These are phyloP conservation scores for Nothobranchius furzeri DNA, from an alignment of 2,113 vertebrate species.

Conservation along the genomic window DNA sequence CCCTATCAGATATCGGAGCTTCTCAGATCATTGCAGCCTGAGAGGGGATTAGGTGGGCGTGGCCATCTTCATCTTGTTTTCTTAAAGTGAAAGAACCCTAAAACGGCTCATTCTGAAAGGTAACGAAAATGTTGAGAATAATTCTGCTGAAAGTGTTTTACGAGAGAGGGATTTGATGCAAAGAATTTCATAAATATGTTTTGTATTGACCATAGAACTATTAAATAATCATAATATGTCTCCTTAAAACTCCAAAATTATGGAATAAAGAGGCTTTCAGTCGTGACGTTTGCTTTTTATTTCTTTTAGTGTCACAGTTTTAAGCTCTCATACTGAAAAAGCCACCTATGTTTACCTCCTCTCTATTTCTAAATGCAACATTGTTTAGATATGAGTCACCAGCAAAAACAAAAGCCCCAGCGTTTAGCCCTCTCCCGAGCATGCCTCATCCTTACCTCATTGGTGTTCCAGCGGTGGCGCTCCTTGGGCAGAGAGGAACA, in stretches of 20 bases:
- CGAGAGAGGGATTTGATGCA: too few relatives aligned
- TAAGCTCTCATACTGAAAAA: constrained; percentile 56
- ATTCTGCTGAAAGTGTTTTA: too few relatives aligned
- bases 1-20: too few relatives aligned
- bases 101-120: too few relatives aligned
- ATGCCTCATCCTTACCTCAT: constrained; percentile 87
- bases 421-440: constrained; percentile 44
- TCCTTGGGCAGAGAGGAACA: constrained; percentile 99
- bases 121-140: too few relatives aligned
- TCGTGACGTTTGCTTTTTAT: constrained; percentile 1
- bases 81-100: too few relatives aligned
- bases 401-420: constrained; percentile 25
- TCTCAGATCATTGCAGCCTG: too few relatives aligned
- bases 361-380: constrained; percentile 63
- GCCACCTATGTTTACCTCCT: constrained; percentile 56
- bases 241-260: not conserved
- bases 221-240: too few relatives aligned
- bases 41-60: too few relatives aligned
- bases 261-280: not conserved
- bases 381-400: constrained; percentile 60
- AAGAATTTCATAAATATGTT: too few relatives aligned
- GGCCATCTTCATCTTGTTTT: too few relatives aligned
- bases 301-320: constrained; percentile 50
- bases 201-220: too few relatives aligned
- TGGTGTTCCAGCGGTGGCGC: constrained; percentile 99